Evolutionary conservation across 2,113 vertebrate species (phyloP), one percentile per base, ranked within the genome.

Genomic region (Megaleporinus macrocephalus): DNA sequence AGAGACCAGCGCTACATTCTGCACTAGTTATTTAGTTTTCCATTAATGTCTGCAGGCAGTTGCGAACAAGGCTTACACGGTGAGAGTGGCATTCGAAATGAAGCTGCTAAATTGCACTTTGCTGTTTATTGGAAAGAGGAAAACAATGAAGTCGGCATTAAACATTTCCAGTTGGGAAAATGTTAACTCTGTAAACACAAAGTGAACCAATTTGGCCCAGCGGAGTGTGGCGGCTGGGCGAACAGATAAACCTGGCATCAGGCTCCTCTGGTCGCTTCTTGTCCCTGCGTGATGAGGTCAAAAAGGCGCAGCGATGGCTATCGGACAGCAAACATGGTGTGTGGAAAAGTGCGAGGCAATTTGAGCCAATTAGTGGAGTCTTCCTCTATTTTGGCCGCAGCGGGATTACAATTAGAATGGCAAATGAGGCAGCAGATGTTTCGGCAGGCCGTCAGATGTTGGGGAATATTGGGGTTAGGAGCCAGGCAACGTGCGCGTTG

Each of bases 11-110:
- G 86, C 83, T 83, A 65, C 81, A 83, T 78, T 65, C 57, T 26
- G 75, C 83, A 84, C 80, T 36, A 26, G 68, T 86, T 91, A 88
- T 89, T 92, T 90, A 89, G 90, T 89, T 88, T 89, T 88, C 78
- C 74, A 85, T 89, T 90, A 89, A 84, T 87, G 82, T 18, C 75
- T 15, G 47, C 26, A 76, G 82, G 86, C 83, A 86, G 82, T 81
- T 85, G 70, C 85, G 88, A 81, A 76, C 73, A 78, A 87, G 82
- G 47, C 82, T 61, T 61, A 70, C 81, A 77, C 69, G 88, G 79
- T 76, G 86, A 85, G 75, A 85, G 73, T 74, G 26, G 74, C 82
- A 85, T 84, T 88, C 83, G 81, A 79, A 84, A 89, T 88, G 80
- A 83, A 91, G 76, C 76, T 62, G 80, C 63, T 79, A 81, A 88